These are phyloP conservation scores for Etheostoma cragini DNA, from an alignment of 2,113 vertebrate genomes.

Conservation along the genomic window DNA sequence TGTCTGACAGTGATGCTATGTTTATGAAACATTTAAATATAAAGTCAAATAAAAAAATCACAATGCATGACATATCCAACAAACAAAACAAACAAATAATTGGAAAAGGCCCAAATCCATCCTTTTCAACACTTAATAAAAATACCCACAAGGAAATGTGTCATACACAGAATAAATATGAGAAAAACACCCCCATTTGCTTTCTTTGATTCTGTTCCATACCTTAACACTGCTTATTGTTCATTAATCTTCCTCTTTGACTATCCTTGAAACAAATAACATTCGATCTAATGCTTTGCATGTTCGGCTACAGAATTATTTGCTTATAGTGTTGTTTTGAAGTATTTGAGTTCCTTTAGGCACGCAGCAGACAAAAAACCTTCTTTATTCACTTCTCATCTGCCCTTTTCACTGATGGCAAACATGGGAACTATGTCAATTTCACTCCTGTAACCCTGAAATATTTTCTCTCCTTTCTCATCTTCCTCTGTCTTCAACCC, in stretches of 20 bases:
- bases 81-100: constrained; percentile 57
- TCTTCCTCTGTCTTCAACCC: constrained; percentile 72
- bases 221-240: constrained; percentile 39
- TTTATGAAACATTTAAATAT: constrained; percentile 42
- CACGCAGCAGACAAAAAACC: constrained; percentile 26
- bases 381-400: constrained; percentile 57
- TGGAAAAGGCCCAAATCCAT: constrained; percentile 53
- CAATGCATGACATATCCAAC: constrained; percentile 41
- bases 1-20: constrained; percentile 33
- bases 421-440: constrained; percentile 71
- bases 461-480: constrained; percentile 75
- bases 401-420: constrained; percentile 58
- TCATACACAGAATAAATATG: constrained; percentile 52
- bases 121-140: constrained; percentile 47
- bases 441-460: constrained; percentile 77
- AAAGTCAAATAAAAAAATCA: constrained; percentile 1
- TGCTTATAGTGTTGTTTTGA: neutral
- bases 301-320: constrained; percentile 19
- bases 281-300: constrained; percentile 32
- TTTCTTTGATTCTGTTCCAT: constrained; percentile 62
- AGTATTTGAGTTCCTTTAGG: constrained; percentile 31
- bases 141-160: constrained; percentile 49
- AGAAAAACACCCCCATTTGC: constrained; percentile 55
- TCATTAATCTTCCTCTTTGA: constrained; percentile 39
- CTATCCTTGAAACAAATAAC: constrained; percentile 35